Percentiles rank a stretch among this genome's conserved stretches.
Evolutionary conservation across 1,140 invertebrate species (phyloP).

Genomic region (Nebria ingens): DNA sequence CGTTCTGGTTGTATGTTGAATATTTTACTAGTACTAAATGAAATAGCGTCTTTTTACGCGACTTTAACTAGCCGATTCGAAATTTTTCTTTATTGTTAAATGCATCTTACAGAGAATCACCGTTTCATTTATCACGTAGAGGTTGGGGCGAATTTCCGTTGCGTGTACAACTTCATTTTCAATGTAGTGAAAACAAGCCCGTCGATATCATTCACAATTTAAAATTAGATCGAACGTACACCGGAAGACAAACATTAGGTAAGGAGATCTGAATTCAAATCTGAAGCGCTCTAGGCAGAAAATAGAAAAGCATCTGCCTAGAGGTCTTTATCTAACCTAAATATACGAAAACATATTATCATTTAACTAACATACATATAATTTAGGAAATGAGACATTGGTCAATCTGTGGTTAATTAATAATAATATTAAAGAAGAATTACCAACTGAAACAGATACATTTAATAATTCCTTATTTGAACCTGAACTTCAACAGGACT

Average conservation of each 20-base stretch:
- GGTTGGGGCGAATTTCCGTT: slow-evolving; percentile 90
- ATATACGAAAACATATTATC: slow-evolving; percentile 11
- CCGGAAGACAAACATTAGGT: slow-evolving; percentile 75
- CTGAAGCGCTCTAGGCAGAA: too few species aligned
- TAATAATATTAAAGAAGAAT: slow-evolving; percentile 7
- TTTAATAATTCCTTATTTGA: too few species aligned
- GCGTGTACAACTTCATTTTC: slow-evolving; percentile 69
- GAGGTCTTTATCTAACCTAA: too few species aligned
- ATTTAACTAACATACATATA: slow-evolving; percentile 14
- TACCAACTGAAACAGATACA: too few species aligned
- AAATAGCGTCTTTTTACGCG: slow-evolving; percentile 9
- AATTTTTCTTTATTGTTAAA: too few species aligned
- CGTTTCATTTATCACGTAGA: slow-evolving; percentile 70
- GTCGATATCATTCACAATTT: slow-evolving; percentile 71
- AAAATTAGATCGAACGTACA: slow-evolving; percentile 73
- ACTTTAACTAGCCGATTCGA: too few species aligned
- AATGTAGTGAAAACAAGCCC: slow-evolving; percentile 61
- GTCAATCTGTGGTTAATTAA: slow-evolving; percentile 56
- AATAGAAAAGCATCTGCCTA: too few species aligned
- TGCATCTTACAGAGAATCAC: slow-evolving; percentile 50
- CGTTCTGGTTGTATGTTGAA: not conserved
- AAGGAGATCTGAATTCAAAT: too few species aligned
- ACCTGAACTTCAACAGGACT: too few species aligned
- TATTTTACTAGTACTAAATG: not conserved
- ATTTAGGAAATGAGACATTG: slow-evolving; percentile 62